Base-by-base conservation (phyloP, 2,888 invertebrate species). In the Buathra laborator region DNA sequence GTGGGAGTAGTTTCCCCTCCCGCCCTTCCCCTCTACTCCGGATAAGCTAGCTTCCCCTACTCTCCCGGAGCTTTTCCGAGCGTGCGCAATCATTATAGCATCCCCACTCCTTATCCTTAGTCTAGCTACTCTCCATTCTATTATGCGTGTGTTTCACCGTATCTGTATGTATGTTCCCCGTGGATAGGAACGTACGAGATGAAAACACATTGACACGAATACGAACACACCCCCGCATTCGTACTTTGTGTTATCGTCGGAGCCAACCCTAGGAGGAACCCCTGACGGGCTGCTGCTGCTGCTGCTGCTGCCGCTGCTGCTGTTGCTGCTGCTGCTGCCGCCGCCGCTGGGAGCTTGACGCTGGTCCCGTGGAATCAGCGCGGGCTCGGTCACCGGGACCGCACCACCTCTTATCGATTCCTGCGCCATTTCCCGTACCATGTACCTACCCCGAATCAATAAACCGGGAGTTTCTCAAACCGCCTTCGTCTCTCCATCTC, bases 361-460 rank as follows among this genome's bases (percentile, higher is more conserved):
- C 70, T 84, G 72, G 72, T 81, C 81, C 81, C 72, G 81, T 46
- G 77, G 77, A 78, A 53, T 81, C 81, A 81, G 74, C 77, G 77
- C 76, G 84, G 81, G 84, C 81, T 81, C 84, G 84, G 81, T 81
- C 78, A 81, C 84, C 84, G 77, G 84, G 85, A 32, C 79, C 84
- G 68, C 77, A 89, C 90, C 89, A 90, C 92, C 92, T 90, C 91
- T 91, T 93, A 93, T 93, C 93, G 93, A 93, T 93, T 93, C 91
- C 93, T 93, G 92, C 93, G 93, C 93, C 91, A 93, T 93, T 93
- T 93, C 92, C 92, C 93, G 93, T 93, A 81, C 84, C 62, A 46
- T 59, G 43, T 68, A 16, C 59, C 70, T 68, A 29, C 76, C 77
- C 76, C 81, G 84, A 84, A 84, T 84, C 84, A 84, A 84, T 84